These are phyloP conservation scores for Salvelinus alpinus DNA, from an alignment of 2,113 vertebrate genomes.

Conservation along the genomic window DNA sequence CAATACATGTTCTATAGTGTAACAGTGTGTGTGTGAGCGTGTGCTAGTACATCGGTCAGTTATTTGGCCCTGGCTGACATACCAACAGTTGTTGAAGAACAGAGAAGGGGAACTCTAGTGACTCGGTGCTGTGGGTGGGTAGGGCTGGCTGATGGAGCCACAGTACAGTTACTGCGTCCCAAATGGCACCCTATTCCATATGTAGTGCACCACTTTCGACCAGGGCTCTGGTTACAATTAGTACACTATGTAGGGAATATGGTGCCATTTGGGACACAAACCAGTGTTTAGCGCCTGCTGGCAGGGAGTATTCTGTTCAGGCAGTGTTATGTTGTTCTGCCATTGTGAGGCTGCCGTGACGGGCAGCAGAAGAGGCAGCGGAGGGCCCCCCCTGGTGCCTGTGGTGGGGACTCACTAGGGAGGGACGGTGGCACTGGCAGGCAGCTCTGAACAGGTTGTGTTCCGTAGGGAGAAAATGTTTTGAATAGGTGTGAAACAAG, in stretches of 20 bases:
- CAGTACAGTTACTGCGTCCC: too few relatives aligned
- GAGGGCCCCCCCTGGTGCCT: not conserved
- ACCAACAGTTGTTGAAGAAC: not conserved
- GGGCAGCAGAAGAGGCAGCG: not conserved
- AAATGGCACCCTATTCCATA: not conserved
- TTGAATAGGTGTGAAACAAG: too few relatives aligned
- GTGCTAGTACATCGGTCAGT: not conserved
- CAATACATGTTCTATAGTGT: not conserved
- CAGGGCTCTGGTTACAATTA: too few relatives aligned
- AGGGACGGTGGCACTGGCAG: not conserved
- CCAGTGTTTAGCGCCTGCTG: too few relatives aligned
- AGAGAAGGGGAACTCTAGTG: not conserved
- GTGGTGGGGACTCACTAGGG: not conserved
- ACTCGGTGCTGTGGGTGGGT: not conserved
- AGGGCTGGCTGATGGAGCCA: too few relatives aligned
- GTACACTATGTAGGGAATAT: not conserved
- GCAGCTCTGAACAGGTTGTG: too few relatives aligned
- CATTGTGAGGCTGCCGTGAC: slow-evolving; percentile 2
- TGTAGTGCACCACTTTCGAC: not conserved
- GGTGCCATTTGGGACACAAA: too few relatives aligned
- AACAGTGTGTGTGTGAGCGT: too few relatives aligned
- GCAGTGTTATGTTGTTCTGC: not conserved
- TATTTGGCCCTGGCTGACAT: not conserved
- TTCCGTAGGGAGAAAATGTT: too few relatives aligned
- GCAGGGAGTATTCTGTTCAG: not conserved